These are phyloP conservation scores for Alligator sinensis DNA, from an alignment of 2,113 vertebrate species.

Conservation along the genomic window DNA sequence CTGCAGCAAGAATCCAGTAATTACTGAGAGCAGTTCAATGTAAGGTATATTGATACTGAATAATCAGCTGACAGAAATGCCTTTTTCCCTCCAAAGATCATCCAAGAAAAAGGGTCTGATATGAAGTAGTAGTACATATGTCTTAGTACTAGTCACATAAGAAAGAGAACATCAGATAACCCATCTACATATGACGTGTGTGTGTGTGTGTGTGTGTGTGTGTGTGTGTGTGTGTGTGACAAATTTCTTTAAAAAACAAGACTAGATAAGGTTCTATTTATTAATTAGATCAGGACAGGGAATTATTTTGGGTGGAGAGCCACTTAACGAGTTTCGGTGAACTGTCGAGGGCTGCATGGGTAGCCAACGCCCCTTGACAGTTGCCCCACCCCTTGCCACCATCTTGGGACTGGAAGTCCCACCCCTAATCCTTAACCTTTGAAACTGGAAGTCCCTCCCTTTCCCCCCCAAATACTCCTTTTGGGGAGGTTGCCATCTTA, in stretches of 20 bases:
- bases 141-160: neutral
- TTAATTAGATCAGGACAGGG: neutral
- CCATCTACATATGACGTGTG: too few species aligned
- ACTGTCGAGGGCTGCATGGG: too few species aligned
- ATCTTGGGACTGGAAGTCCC: too few species aligned
- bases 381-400: too few species aligned
- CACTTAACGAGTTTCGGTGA: too few species aligned
- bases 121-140: neutral
- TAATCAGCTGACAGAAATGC: neutral
- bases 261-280: neutral
- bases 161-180: neutral
- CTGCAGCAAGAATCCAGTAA: neutral
- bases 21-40: neutral
- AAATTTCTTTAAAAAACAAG: conserved; percentile 19
- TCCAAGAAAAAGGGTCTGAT: neutral
- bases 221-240: conserved; percentile 14
- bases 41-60: neutral
- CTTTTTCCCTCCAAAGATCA: neutral
- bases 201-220: too few species aligned
- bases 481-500: too few species aligned
- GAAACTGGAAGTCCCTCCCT: too few species aligned
- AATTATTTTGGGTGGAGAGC: too few species aligned
- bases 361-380: too few species aligned
- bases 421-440: too few species aligned
- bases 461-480: too few species aligned